These are phyloP conservation scores for Eumacrocentrus americanus DNA, from an alignment of 2,888 invertebrate genomes.

Conservation along the genomic window DNA sequence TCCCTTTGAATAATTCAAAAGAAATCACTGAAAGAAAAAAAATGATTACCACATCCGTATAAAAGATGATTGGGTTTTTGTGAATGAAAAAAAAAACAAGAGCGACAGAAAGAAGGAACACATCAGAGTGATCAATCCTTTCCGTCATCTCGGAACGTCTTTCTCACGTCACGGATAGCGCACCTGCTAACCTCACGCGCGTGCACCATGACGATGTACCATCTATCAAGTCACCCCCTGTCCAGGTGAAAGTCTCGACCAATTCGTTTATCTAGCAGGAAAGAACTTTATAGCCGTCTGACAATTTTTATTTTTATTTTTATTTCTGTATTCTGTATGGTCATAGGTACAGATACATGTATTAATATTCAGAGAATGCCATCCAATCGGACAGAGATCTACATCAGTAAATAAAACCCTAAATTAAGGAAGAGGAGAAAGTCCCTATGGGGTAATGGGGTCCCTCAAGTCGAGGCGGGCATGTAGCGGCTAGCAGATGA, in stretches of 20 bases:
- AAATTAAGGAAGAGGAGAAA: too few species aligned
- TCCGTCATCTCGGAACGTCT: constrained; percentile 25
- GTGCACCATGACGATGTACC: constrained; percentile 25
- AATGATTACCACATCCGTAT: neutral
- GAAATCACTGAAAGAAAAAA: neutral
- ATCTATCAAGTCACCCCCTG: constrained; percentile 33
- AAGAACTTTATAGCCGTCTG: too few species aligned
- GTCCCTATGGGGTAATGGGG: too few species aligned
- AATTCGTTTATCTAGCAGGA: too few species aligned
- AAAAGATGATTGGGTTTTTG: neutral
- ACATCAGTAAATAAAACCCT: too few species aligned
- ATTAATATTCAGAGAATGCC: too few species aligned
- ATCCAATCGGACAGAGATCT: too few species aligned
- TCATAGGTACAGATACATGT: too few species aligned
- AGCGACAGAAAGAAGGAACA: neutral
- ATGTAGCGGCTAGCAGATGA: neutral
- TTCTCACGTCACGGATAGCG: constrained; percentile 20
- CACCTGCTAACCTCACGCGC: constrained; percentile 34
- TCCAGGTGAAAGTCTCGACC: neutral
- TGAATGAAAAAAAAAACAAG: neutral
- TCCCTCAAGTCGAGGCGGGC: neutral
- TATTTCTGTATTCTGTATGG: too few species aligned
- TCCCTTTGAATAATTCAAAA: too few species aligned
- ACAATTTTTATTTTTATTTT: too few species aligned
- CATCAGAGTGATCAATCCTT: constrained; percentile 36